Base-by-base conservation (phyloP, 2,113 vertebrate genomes). In the Aviceda subcristata region DNA sequence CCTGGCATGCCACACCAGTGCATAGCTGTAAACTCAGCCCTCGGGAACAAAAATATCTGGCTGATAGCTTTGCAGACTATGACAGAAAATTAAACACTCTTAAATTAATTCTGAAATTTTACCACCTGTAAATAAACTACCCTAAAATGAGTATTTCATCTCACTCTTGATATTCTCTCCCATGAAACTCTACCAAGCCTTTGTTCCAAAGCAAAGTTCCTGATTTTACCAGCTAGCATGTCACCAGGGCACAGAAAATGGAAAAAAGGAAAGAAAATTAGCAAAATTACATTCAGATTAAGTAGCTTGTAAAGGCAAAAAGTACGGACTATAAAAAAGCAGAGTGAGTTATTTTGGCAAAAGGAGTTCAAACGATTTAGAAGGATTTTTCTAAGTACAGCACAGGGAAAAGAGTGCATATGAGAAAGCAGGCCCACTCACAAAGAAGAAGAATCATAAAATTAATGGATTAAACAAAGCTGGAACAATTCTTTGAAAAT, bases 381-480 rank as follows among this genome's bases (percentile, higher is more conserved):
- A 92, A 78, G 39, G 22, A 63, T 92, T 91, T 95, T 94, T 94
- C 63, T 6, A 95, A 92, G 84, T 85, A 82, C 11, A 62, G 48
- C 48, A 76, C 15, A 85, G 57, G 46, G 62, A 91, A 94, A 92
- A 91, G 15, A 60, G 26, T 63, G 21, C 43, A 79, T 36, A 41
- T 56, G 59, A 83, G 63, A 94, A 92, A 77, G 46, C 26, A 87
- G 64, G 29, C 36, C 48, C 57, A 48, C 53, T 95, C 56, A 90
- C 48, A 76, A 89, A 94, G 45, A 87, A 82, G 41, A 78, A 92
- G 6, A 23, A 82, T 74, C 45, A 62, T 82, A 68, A 95, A 94
- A 90, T 73, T 68, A 91, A 79, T 62, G n/a, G 32, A 82, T 87
- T 94, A 86, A 91, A 62, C n/a, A 78, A 66, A 76, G 43, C 29